Conservation (phyloP, 1,140 invertebrate genomes). For the Brachystomella parvula region DNA sequence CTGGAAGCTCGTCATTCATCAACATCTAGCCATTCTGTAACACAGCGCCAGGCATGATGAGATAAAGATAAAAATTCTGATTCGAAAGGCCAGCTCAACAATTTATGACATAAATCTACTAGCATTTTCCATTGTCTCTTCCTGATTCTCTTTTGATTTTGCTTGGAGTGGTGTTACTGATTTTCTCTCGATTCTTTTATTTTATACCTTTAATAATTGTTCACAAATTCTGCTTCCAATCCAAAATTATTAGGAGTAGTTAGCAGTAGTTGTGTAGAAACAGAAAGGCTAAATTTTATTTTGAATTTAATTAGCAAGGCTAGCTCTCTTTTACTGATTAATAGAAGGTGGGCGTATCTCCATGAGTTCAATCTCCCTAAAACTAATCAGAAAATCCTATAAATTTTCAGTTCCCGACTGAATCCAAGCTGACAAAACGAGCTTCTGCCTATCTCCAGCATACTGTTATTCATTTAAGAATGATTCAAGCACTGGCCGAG, state of each 20-base stretch:
- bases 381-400: no score
- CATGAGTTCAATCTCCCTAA: no score
- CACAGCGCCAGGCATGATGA: not conserved
- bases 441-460: not conserved
- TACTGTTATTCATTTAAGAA: not conserved
- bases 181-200: not conserved
- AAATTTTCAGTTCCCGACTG: not conserved
- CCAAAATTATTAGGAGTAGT: no score
- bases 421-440: not conserved
- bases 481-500: conserved; percentile 4
- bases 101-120: not conserved
- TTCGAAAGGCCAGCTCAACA: conserved; percentile 4
- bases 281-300: no score
- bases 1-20: no score
- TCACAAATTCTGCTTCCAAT: no score
- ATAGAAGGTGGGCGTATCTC: no score
- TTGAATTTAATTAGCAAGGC: no score
- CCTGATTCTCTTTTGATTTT: conserved; percentile 1
- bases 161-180: not conserved
- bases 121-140: not conserved
- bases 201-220: not conserved
- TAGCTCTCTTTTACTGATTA: no score
- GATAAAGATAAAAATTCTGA: conserved; percentile 8
- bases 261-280: no score
- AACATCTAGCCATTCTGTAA: no score